A percentile compares a stretch with the other conserved stretches of the same genome.
phyloP scores from a whole-genome alignment of 2,113 vertebrate genomes.

The Bubalus kerabau region DNA sequence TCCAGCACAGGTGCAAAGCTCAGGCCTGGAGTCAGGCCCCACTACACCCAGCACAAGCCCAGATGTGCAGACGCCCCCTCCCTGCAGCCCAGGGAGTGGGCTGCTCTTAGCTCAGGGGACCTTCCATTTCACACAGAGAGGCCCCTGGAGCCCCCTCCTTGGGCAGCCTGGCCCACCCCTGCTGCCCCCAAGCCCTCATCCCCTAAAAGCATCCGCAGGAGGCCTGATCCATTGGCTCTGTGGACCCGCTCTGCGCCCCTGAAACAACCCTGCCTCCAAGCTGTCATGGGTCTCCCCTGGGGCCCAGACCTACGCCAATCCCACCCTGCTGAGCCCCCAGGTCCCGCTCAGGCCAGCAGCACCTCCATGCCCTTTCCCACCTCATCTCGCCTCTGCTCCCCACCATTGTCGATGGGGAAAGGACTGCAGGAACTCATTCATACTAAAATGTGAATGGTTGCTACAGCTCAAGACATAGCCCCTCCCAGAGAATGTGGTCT shows the following conservation, averaged over 20 bases:
- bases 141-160: too few relatives aligned
- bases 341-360: too few relatives aligned
- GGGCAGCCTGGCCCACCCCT: accelerated
- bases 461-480: neutral
- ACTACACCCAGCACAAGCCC: accelerated
- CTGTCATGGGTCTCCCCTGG: neutral
- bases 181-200: accelerated
- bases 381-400: neutral
- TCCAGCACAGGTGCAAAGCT: neutral
- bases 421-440: neutral
- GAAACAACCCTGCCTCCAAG: too few relatives aligned
- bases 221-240: neutral
- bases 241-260: neutral
- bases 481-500: neutral
- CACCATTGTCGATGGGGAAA: neutral
- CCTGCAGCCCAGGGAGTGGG: accelerated
- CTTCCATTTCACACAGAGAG: neutral
- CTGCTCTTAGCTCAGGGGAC: neutral
- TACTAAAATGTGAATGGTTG: neutral
- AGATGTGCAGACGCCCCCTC: accelerated
- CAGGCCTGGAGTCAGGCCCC: accelerated
- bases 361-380: neutral
- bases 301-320: neutral
- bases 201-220: neutral
- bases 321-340: neutral